These are phyloP conservation scores for Lycia hirtaria DNA, from an alignment of 2,888 invertebrate species.

Conservation along the genomic window DNA sequence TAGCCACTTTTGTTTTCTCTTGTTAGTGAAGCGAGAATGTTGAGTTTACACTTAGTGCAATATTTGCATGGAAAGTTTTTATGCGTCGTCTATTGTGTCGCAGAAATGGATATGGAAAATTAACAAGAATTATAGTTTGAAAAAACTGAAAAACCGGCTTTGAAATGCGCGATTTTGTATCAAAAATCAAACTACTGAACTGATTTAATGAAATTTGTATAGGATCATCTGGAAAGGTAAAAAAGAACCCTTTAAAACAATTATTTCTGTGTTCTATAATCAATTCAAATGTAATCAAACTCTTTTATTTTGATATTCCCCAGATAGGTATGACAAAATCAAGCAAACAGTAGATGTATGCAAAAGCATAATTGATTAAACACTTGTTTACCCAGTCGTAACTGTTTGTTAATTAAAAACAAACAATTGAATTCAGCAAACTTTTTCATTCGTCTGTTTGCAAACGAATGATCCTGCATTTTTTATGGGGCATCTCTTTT, in stretches of 20 bases:
- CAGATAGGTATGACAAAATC: neutral
- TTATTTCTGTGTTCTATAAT: no score
- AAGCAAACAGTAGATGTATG: neutral
- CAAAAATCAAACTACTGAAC: no score
- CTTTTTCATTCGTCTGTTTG: conserved; percentile 19
- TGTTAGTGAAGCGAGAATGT: conserved; percentile 12
- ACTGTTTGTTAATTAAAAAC: conserved; percentile 30
- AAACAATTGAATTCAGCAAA: conserved; percentile 24
- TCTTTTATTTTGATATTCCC: neutral
- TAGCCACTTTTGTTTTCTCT: conserved; percentile 24
- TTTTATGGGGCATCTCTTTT: conserved; percentile 12
- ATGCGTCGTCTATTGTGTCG: neutral
- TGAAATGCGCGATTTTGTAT: no score
- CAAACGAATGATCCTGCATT: conserved; percentile 20
- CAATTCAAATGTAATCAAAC: neutral
- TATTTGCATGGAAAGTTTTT: conserved; percentile 13
- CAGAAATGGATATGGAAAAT: neutral
- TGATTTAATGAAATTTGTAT: no score
- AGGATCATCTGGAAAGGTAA: no score
- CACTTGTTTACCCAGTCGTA: conserved; percentile 10
- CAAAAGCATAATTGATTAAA: conserved; percentile 2
- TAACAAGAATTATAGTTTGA: no score
- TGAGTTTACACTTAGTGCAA: conserved; percentile 5
- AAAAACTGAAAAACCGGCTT: no score
- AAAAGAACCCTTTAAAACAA: no score